Evolutionary conservation across 2,113 vertebrate species (phyloP).

Genomic region (Atrichornis clamosus): DNA sequence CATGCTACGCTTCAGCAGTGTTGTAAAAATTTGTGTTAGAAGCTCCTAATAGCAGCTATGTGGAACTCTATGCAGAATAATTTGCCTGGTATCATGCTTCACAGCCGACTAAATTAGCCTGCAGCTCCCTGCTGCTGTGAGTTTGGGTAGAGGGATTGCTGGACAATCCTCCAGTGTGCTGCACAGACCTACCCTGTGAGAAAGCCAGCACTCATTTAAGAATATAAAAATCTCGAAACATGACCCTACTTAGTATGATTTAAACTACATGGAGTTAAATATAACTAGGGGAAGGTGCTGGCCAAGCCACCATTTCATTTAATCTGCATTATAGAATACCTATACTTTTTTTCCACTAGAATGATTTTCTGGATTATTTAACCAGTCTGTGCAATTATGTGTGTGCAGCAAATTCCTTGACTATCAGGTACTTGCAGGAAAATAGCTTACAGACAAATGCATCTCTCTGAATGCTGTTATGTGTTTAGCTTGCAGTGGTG

Average conservation of each 20-base stretch:
- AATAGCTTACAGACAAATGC: slow-evolving; percentile 1
- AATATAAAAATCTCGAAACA: neutral
- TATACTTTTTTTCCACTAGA: neutral
- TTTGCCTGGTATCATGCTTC: neutral
- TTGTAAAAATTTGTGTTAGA: neutral
- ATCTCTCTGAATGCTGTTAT: neutral
- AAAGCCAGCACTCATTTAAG: neutral
- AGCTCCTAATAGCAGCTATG: neutral
- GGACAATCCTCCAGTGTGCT: neutral
- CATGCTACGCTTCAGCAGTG: neutral
- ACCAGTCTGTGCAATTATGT: neutral
- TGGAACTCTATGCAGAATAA: neutral
- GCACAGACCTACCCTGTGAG: neutral
- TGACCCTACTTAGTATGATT: neutral
- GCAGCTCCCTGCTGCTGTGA: neutral
- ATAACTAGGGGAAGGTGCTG: neutral
- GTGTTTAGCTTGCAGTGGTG: neutral
- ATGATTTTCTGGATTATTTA: neutral
- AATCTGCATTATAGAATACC: neutral
- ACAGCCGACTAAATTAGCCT: neutral
- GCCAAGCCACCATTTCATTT: neutral
- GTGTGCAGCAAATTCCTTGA: neutral
- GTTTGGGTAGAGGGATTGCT: neutral
- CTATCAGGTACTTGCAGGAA: slow-evolving; percentile 20
- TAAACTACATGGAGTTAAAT: neutral